These are phyloP conservation scores for Acrobasis suavella DNA, from an alignment of 2,888 invertebrate species.

Conservation along the genomic window DNA sequence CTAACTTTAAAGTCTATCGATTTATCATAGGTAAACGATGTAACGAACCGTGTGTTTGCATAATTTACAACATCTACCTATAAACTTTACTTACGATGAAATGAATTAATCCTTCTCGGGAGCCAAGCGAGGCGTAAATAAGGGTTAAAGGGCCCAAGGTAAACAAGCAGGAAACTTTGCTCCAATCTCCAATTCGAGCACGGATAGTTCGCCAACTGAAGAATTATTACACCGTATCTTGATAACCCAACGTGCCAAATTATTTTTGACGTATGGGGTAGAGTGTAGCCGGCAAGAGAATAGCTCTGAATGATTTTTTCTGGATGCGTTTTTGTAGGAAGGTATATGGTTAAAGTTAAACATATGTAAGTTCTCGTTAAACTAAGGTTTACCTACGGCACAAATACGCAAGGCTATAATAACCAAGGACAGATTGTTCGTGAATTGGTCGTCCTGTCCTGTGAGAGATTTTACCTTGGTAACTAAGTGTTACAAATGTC, in stretches of 20 bases:
- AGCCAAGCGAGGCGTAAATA: conserved; percentile 40
- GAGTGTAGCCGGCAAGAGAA: no score
- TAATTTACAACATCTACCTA: conserved; percentile 13
- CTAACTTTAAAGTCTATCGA: background rate
- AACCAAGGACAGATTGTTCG: no score
- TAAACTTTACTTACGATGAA: conserved; percentile 29
- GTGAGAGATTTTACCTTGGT: no score
- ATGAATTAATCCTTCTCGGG: conserved; percentile 35
- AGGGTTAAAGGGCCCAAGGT: conserved; percentile 40
- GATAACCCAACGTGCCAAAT: conserved; percentile 32
- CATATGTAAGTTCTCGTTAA: no score
- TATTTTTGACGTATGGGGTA: conserved; percentile 21
- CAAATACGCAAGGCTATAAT: no score
- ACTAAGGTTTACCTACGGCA: no score
- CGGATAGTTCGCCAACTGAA: conserved; percentile 33
- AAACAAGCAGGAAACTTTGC: conserved; percentile 35
- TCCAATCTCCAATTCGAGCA: conserved; percentile 31
- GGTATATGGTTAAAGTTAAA: background rate
- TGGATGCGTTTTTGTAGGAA: background rate
- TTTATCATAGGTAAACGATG: background rate
- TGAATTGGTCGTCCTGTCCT: no score
- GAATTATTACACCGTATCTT: conserved; percentile 36
- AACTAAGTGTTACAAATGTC: no score
- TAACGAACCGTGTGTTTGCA: conserved; percentile 10
- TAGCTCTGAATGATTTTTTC: background rate